phyloP scores from a whole-genome alignment of 2,113 vertebrate species.

The Lampris megalopsis region DNA sequence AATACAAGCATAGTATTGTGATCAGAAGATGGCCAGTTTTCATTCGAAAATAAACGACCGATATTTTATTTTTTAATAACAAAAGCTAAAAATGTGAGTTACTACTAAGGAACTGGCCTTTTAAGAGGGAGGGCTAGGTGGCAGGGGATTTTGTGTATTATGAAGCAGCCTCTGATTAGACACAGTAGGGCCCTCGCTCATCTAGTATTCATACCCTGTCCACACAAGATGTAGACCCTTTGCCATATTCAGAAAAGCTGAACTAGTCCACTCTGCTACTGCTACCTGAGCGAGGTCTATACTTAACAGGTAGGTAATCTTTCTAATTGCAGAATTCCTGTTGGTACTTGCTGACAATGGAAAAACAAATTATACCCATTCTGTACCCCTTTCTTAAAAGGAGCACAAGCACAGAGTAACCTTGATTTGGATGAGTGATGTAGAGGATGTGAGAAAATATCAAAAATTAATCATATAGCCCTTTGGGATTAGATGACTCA shows the following conservation, averaged over 20 bases:
- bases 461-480: slow-evolving; percentile 9
- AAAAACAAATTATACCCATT: too few species aligned
- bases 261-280: neutral
- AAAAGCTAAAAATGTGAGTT: neutral
- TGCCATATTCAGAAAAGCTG: neutral
- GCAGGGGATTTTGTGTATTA: slow-evolving; percentile 52
- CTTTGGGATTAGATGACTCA: neutral
- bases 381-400: neutral
- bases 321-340: neutral
- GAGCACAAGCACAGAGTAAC: neutral
- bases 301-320: neutral
- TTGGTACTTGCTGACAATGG: slow-evolving; percentile 1
- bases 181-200: slow-evolving; percentile 25
- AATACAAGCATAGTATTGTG: neutral
- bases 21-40: neutral
- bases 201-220: slow-evolving; percentile 35
- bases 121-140: slow-evolving; percentile 36
- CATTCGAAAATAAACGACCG: neutral
- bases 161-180: slow-evolving; percentile 44
- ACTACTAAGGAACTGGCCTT: slow-evolving; percentile 16
- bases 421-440: neutral
- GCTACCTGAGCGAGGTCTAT: neutral
- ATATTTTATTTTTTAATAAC: neutral
- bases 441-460: neutral
- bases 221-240: slow-evolving; percentile 43